Evolutionary conservation across 2,888 invertebrate species (phyloP), one percentile per base, ranked within the genome.

Genomic region (Leucozona laternaria): DNA sequence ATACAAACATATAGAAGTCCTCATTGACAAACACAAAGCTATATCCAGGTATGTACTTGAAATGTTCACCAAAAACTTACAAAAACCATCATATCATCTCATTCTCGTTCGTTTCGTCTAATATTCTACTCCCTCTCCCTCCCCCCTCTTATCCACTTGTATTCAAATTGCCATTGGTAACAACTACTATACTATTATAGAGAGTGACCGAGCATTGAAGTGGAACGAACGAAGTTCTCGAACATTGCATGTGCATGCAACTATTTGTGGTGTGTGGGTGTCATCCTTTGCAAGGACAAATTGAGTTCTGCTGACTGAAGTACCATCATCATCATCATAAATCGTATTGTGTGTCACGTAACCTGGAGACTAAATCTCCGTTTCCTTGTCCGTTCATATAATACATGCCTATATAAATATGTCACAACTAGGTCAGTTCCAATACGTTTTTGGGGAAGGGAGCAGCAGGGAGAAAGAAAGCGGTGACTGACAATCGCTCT

Each of bases 341-440:
- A 85, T 85, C 70, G 77, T 70, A 82, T 82, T 79, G 73, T 86
- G 45, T 82, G 86, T 82, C 86, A 86, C 82, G 82, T 82, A 82
- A 73, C 75, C 70, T 55, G 81, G 72, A 68, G 70, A 84, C 72
- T 60, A 40, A 66, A 64, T 72, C 45, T 45, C 73, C 34, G 40
- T 48, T 68, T 40, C 37, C 64, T 15, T 34, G 37, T 62, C 31
- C 25, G 20, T 53, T 20, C 22, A 62, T 58, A 60, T 60, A n/a
- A n/a, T n/a, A n/a, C n/a, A n/a, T n/a, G n/a, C n/a, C n/a, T n/a
- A 15, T 60, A 37, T 15, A 8, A 22, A 15, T 7, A 60, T 55
- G n/a, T n/a, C 17, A 25, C 48, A 86, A 82, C 73, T 86, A 60
- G 86, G 86, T 86, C 86, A 86, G 64, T 71, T 55, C 43, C 5